A percentile compares a stretch with the other conserved stretches of the same genome.
Conservation (phyloP, 2,797 vertebrate genomes). For the Meda fulgida region DNA sequence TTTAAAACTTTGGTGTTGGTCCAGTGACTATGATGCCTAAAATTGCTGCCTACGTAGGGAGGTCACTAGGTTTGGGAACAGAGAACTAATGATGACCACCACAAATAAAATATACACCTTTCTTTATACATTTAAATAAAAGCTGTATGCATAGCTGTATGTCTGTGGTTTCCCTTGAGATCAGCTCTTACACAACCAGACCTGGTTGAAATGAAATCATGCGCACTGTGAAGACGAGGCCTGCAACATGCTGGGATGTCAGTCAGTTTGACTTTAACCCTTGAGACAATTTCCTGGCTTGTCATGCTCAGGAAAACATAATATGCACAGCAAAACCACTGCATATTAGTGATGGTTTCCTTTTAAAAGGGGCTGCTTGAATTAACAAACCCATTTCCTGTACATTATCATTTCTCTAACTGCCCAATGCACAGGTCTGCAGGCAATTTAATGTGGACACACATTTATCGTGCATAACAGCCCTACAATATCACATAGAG, state of each 20-base stretch:
- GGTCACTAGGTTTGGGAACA: background rate
- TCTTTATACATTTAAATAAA: background rate
- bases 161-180: slow-evolving; percentile 4
- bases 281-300: slow-evolving; percentile 19
- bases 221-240: background rate
- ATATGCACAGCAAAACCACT: slow-evolving; percentile 6
- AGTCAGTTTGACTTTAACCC: slow-evolving; percentile 28
- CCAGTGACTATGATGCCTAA: background rate
- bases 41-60: background rate
- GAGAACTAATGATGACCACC: background rate
- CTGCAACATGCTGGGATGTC: slow-evolving; percentile 33
- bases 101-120: background rate
- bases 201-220: slow-evolving; percentile 28
- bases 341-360: background rate
- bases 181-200: slow-evolving; percentile 14
- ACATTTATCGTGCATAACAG: background rate
- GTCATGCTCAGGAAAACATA: background rate
- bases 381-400: slow-evolving; percentile 31
- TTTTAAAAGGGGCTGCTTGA: slow-evolving; percentile 22
- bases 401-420: slow-evolving; percentile 30
- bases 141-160: background rate
- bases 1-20: background rate
- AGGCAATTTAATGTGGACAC: background rate
- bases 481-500: slow-evolving; percentile 29
- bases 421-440: background rate